phyloP scores from a whole-genome alignment of 2,797 vertebrate genomes.

The Limnodromus scolopaceus region DNA sequence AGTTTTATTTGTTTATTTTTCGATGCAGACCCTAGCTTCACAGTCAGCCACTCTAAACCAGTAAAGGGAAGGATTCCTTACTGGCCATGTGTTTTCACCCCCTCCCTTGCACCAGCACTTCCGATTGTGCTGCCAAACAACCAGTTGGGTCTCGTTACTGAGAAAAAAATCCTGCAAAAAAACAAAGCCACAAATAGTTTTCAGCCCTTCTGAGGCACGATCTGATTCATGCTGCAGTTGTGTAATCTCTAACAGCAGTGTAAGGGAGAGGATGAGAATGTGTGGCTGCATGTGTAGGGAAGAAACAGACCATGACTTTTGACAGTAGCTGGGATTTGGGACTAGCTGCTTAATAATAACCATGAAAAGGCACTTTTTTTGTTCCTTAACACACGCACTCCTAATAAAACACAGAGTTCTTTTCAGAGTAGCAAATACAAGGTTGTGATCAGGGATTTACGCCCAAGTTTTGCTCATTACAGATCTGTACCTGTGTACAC shows the following conservation, averaged over 20 bases:
- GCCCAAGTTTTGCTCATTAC: neutral
- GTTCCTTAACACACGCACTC: neutral
- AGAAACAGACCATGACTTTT: neutral
- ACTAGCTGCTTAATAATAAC: neutral
- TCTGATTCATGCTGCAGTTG: neutral
- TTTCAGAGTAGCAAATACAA: neutral
- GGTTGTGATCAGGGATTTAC: neutral
- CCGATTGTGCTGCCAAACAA: neutral
- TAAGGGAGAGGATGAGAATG: neutral
- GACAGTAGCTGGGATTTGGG: neutral
- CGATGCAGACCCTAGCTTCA: neutral
- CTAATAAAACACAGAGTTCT: neutral
- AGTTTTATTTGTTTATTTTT: neutral
- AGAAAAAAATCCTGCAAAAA: neutral
- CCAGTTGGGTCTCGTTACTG: neutral
- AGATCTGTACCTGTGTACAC: rapidly evolving
- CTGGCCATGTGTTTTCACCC: neutral
- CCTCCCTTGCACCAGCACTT: neutral
- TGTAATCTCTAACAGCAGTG: neutral
- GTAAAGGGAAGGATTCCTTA: neutral
- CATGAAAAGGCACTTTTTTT: neutral
- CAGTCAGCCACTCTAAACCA: neutral
- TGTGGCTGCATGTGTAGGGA: neutral
- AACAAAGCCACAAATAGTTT: neutral
- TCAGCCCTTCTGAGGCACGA: neutral